These are phyloP conservation scores for Geophilus truncorum DNA, from an alignment of 2,888 invertebrate genomes.

Conservation along the genomic window DNA sequence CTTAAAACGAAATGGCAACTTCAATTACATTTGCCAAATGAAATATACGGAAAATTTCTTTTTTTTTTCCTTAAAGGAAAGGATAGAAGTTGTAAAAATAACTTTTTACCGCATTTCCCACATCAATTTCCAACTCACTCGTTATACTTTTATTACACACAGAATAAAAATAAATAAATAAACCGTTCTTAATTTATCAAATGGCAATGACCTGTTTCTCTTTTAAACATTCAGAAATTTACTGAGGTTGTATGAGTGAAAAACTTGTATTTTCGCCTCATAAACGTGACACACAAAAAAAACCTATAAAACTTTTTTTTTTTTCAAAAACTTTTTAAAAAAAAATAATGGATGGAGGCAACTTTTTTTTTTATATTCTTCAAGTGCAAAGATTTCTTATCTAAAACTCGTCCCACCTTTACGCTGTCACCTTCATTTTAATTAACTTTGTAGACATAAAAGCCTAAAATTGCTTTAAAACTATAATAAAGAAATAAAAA, in stretches of 20 bases:
- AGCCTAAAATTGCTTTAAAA: background rate
- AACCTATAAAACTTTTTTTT: background rate
- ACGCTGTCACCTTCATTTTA: background rate
- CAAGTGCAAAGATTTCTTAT: conserved; percentile 4
- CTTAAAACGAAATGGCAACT: no score
- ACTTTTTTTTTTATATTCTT: background rate
- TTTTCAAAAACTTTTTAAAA: background rate
- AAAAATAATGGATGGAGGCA: background rate
- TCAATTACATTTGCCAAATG: no score
- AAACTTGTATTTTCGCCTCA: background rate
- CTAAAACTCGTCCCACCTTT: conserved; percentile 11
- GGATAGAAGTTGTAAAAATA: no score
- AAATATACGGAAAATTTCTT: no score
- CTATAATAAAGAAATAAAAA: background rate
- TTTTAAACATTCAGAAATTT: background rate
- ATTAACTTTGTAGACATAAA: background rate
- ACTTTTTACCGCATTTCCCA: background rate
- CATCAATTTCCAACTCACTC: background rate
- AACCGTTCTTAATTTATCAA: background rate
- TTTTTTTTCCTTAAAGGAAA: background rate
- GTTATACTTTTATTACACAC: background rate
- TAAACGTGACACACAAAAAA: background rate
- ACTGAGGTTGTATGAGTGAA: conserved; percentile 1
- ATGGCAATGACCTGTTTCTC: background rate
- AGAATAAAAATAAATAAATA: background rate